These are phyloP conservation scores for Catostylus mosaicus DNA, from an alignment of 30 jellyfish, hydroid and myxozoan species.

Conservation along the genomic window DNA sequence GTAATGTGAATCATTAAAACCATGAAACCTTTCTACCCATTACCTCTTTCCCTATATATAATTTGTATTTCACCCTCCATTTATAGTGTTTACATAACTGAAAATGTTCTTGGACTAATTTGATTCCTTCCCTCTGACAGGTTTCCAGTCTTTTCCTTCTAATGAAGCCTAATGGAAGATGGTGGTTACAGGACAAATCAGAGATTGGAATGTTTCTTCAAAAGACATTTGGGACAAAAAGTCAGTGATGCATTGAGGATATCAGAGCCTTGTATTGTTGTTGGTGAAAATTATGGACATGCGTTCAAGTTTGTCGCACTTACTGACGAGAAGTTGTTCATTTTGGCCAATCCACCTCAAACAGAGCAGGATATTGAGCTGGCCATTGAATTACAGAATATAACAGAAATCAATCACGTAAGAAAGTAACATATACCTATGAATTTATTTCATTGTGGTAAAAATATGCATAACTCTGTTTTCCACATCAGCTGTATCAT, in stretches of 20 bases:
- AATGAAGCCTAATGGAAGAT: constrained; percentile 40
- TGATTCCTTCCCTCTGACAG: not conserved
- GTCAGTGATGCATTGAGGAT: constrained; percentile 53
- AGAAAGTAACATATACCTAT: too few relatives aligned
- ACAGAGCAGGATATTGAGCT: constrained; percentile 39
- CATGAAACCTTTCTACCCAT: too few relatives aligned
- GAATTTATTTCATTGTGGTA: too few relatives aligned
- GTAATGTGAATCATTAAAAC: too few relatives aligned
- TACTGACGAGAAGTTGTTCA: constrained; percentile 30
- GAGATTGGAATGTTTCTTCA: constrained; percentile 46
- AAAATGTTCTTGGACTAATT: too few relatives aligned
- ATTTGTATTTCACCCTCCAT: too few relatives aligned
- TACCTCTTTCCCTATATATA: too few relatives aligned
- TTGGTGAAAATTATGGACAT: constrained; percentile 48
- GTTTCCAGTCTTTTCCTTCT: not conserved
- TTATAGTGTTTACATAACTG: too few relatives aligned
- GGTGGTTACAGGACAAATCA: constrained; percentile 55
- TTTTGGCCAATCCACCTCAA: constrained; percentile 67
- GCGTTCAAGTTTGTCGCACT: constrained; percentile 64
- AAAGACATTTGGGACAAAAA: constrained; percentile 39
- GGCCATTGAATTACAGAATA: constrained; percentile 42
- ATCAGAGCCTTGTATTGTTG: constrained; percentile 66
- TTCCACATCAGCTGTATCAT: too few relatives aligned
- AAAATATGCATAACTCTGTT: too few relatives aligned
- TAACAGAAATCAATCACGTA: constrained; percentile 28